Percentiles rank a stretch among this genome's conserved stretches.
Evolutionary conservation across 2,113 vertebrate species (phyloP).

Genomic region (Cynopterus brachyotis): DNA sequence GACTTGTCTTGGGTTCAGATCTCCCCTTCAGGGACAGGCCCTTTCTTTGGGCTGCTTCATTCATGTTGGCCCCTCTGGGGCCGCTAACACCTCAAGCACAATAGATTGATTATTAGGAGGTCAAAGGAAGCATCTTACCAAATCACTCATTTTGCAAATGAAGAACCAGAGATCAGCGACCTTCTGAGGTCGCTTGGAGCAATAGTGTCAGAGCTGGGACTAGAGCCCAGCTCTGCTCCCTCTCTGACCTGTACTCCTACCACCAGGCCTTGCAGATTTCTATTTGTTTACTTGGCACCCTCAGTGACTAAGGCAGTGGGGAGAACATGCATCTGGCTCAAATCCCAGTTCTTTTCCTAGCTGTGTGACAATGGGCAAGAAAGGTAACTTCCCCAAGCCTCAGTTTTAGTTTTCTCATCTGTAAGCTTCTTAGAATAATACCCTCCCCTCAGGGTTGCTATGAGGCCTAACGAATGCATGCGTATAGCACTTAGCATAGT

Average conservation of each 20-base stretch:
- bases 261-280: background rate
- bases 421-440: background rate
- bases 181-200: background rate
- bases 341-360: background rate
- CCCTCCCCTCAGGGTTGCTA: background rate
- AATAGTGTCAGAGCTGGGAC: background rate
- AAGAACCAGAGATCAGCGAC: background rate
- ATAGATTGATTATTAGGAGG: background rate
- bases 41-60: fast-evolving
- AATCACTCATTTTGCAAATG: background rate
- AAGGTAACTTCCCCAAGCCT: background rate
- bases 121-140: background rate
- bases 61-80: fast-evolving
- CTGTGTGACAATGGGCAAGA: background rate
- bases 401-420: background rate
- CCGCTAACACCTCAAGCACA: background rate
- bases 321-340: background rate
- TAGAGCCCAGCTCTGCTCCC: background rate
- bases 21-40: background rate
- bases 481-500: fast-evolving
- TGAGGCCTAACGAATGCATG: background rate
- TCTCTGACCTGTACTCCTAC: background rate
- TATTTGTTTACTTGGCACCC: background rate
- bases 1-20: background rate
- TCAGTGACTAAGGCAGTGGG: background rate